Conservation (phyloP, 37 sponge, comb jelly and placozoan species). For the Spongilla lacustris region DNA sequence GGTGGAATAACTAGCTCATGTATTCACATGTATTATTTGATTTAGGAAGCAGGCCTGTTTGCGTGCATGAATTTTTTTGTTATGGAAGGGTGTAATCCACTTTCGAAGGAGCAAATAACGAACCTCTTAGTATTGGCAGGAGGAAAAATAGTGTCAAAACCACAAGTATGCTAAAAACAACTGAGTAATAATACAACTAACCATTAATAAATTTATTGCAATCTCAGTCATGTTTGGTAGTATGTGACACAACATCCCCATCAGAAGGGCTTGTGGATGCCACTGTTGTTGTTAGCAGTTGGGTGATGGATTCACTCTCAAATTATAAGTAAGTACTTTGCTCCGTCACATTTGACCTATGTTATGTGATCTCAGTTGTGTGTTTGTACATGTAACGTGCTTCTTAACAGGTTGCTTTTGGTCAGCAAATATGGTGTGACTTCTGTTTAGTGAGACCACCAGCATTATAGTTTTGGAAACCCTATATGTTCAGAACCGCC, state of each 20-base stretch:
- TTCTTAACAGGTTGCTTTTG: too few species aligned
- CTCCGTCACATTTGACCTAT: too few species aligned
- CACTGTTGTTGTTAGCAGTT: neutral
- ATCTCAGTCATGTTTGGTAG: neutral
- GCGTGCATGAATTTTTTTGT: neutral
- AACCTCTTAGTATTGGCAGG: neutral
- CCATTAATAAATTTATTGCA: too few species aligned
- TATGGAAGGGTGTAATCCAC: neutral
- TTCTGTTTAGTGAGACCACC: too few species aligned
- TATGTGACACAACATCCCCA: neutral
- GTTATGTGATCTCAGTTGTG: neutral
- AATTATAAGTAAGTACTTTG: neutral
- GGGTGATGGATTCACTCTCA: slow-evolving; percentile 12
- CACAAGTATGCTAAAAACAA: too few species aligned
- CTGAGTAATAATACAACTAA: too few species aligned
- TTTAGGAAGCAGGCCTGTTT: slow-evolving; percentile 20
- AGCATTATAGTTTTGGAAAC: too few species aligned
- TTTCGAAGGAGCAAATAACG: slow-evolving; percentile 11
- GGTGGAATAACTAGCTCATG: neutral
- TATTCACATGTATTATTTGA: too few species aligned
- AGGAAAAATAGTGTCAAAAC: neutral
- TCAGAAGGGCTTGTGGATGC: neutral
- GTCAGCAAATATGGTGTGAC: too few species aligned
- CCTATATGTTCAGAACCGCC: too few species aligned
- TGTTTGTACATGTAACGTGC: too few species aligned